Base-by-base conservation (phyloP, 2,113 vertebrate genomes). In the Melanostigma gelatinosum region DNA sequence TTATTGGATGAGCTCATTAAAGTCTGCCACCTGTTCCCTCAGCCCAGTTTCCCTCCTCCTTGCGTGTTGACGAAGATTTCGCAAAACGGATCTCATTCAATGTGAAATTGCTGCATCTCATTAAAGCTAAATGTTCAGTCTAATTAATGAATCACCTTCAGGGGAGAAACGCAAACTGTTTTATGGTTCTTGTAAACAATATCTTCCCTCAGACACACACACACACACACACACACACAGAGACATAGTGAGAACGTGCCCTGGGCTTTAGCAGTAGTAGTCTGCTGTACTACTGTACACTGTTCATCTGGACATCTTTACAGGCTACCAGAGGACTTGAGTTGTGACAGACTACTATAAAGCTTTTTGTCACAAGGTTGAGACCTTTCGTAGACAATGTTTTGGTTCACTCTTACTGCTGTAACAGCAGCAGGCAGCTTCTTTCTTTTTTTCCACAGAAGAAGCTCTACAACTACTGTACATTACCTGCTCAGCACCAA, bases 1-100 rank as follows among this genome's bases (percentile, higher is more conserved):
- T 46, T 66, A 63, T 63, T 77, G 46, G 67, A 68, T 66, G 62
- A 50, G 52, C 74, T 77, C 79, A 82, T 86, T 84, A 84, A 84
- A 60, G 65, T 79, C 83, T 76, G 52, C 79, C 86, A 90, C 68
- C 72, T 88, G 85, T 76, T 84, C 72, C 54, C 66, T 75, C 58
- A 5, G 64, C 71, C 16, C 32, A 13, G 34, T 24, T 79, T 77
- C 46, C 63, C 48, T 82, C 82, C 74, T 82, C 58, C 48, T 81
- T 16, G 74, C 79, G 67, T 77, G 82, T 64, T 77, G 65, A 77
- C 29, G 77, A 38, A 60, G 27, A 71, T 54, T 69, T 63, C 46
- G 52, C 62, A 66, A 75, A 79, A 55, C 58, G 69, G 62, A 65
- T 72, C 69, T 82, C 64, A 57, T 76, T 85, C 75, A 57, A 13